Evolutionary conservation across 1,140 invertebrate genomes (phyloP).

Genomic region (Stegodyphus mimosarum): DNA sequence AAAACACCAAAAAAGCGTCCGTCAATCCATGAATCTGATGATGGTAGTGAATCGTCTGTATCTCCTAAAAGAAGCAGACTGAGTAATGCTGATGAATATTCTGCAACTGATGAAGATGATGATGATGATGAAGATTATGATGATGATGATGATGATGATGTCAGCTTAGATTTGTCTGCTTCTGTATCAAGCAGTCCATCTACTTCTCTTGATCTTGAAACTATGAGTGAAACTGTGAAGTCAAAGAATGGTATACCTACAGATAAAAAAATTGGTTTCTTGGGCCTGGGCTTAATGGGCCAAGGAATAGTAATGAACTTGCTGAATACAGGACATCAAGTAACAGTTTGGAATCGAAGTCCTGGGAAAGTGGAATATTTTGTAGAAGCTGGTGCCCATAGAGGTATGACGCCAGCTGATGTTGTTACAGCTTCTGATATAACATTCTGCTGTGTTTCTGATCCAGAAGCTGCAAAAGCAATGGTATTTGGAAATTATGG

Average conservation of each 20-base stretch:
- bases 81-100: neutral
- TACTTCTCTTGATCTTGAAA: conserved; percentile 80
- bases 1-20: neutral
- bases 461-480: conserved; percentile 5
- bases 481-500: neutral
- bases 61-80: too few relatives aligned
- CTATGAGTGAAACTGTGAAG: conserved; percentile 69
- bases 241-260: conserved; percentile 76
- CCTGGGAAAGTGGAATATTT: neutral
- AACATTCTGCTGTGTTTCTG: conserved; percentile 36
- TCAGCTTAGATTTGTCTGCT: neutral
- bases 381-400: neutral
- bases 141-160: neutral
- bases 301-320: conserved; percentile 94
- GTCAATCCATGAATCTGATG: neutral
- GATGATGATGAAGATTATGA: neutral
- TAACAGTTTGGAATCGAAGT: conserved; percentile 88
- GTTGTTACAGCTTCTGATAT: conserved; percentile 9
- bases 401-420: neutral
- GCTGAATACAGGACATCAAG: conserved; percentile 91
- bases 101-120: neutral
- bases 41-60: neutral
- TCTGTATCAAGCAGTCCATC: neutral
- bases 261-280: conserved; percentile 89
- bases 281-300: conserved; percentile 97